Conservation (phyloP, 1,140 invertebrate genomes). For the Aphidius gifuensis region DNA sequence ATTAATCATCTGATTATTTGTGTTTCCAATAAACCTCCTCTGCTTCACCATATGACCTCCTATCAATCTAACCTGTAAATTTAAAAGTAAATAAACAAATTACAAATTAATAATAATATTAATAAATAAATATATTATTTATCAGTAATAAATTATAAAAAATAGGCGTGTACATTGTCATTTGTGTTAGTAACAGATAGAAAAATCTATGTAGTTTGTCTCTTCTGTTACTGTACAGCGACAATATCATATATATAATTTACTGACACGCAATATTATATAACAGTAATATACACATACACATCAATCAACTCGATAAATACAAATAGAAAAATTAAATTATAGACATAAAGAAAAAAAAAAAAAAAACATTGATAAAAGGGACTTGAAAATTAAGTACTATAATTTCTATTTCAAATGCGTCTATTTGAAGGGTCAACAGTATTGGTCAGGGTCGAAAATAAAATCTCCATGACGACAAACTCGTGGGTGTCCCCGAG, state of each 20-base stretch:
- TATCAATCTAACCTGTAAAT: constrained; percentile 40
- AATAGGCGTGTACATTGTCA: no score
- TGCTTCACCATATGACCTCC: constrained; percentile 47
- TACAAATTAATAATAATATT: neutral
- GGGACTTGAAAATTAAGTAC: neutral
- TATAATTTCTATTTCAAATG: neutral
- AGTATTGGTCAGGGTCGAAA: constrained; percentile 9
- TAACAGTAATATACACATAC: no score
- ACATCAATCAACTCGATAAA: no score
- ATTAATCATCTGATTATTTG: constrained; percentile 50
- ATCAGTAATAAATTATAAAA: neutral
- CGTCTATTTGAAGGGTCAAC: constrained; percentile 8
- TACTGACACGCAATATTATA: no score
- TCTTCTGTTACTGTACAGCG: no score
- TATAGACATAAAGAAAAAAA: no score
- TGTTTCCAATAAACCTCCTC: constrained; percentile 48
- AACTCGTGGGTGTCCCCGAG: constrained; percentile 16
- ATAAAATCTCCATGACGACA: constrained; percentile 8
- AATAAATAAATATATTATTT: neutral
- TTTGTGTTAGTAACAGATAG: no score
- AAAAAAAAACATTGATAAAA: no score
- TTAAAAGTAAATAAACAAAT: constrained; percentile 4
- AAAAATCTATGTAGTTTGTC: no score
- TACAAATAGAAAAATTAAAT: no score
- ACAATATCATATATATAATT: no score